Base-by-base conservation (phyloP, 2,888 invertebrate genomes). In the Danaus chrysippus region DNA sequence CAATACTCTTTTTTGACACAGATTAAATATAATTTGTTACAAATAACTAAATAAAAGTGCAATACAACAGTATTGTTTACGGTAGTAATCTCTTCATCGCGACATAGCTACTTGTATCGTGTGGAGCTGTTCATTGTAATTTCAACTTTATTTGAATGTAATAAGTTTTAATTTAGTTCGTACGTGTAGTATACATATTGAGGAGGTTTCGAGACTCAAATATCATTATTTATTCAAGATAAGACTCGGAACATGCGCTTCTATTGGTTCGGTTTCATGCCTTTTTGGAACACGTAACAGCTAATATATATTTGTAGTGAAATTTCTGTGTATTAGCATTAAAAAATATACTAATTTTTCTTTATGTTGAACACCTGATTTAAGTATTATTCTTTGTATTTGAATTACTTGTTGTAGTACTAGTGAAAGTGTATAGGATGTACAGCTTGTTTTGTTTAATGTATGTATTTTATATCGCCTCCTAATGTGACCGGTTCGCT, bases 221-320 rank as follows among this genome's bases (percentile, higher is more conserved):
- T 66, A 66, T 65, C 67, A 67, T 67, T 67, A 69, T 69, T 69
- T 69, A 69, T 69, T 69, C 69, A 67, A 65, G 67, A 67, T 69
- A 68, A 69, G 67, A 61, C 61, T 66, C 61, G 58, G 62, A 64
- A 69, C 69, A 67, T 67, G 66, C 68, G 66, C 69, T 63, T 63
- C 62, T 65, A 65, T 68, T 64, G 66, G 67, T 67, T 66, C 63
- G 59, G 67, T 63, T 62, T 65, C 64, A 66, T 66, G 68, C 66
- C 62, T 63, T 59, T 42, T 60, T 63, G 64, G 58, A 66, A 68
- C 63, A 64, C 64, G 63, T 64, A 66, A 44, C 52, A 54, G 52
- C 61, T 66, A 61, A 66, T 66, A 64, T 64, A 64, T 66, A 66
- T 57, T 66, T 64, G 61, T 58, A 49, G 56, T 44, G 58, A 62